Base-by-base conservation (phyloP, 2,888 invertebrate genomes). In the Rotaria socialis region DNA sequence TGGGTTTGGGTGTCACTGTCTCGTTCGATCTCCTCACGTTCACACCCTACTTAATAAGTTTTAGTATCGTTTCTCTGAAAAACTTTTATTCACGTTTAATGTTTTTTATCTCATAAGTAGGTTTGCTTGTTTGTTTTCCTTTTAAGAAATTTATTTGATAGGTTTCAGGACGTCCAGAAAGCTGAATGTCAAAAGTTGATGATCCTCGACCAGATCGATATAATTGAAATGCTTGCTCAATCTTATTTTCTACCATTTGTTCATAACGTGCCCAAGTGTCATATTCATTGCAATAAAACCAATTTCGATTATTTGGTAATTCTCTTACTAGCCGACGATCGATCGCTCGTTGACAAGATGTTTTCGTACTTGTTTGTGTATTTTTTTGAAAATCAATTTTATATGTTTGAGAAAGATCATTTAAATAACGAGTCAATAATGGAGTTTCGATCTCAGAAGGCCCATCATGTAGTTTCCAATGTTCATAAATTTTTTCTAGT, bases 331-430 rank as follows among this genome's bases (percentile, higher is more conserved):
- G 35, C 22, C 56, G 47, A 47, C 84, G 84, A 41, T 47, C 55
- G 19, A 84, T 84, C 16, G 24, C 14, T 56, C 84, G 84, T 11
- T 35, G 2, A 56, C 24, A 84, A 2, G 55, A 55, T 56, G 52
- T 84, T 50, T 50, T 84, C 22, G 3, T 16, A 41, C 24, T 84
- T 24, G 10, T 84, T 56, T 84, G 84, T 16, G 7, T 11, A 35
- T 47, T 84, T 22, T 27, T 43, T 22, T 55, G 56, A 56, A 50
- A 84, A 56, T 84, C 56, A 35, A 84, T 43, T 35, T 19, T 6
- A 41, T 84, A 84, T 1, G 84, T 55, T 84, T 84, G 84, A 55
- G 52, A 16, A 47, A 41, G 22, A 56, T 84, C 84, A 56, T 50
- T 52, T 24, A 84, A 4, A 56, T 84, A 84, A 41, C 84, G 52